Conservation (phyloP, 1,140 invertebrate genomes). For the Cataglyphis hispanica region DNA sequence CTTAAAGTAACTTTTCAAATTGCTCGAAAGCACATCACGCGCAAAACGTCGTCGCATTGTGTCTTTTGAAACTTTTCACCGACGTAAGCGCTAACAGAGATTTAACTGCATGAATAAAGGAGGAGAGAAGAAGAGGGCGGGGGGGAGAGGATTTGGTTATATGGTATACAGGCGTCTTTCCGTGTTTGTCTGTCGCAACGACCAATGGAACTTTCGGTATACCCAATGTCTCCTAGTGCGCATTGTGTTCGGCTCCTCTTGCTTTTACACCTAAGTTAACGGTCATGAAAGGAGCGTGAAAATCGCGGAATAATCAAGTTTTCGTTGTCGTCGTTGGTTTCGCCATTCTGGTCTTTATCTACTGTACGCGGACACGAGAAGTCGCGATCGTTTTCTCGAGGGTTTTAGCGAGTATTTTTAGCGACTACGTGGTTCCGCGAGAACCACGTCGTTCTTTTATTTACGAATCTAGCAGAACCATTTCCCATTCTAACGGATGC, state of each 20-base stretch:
- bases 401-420: background rate
- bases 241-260: slow-evolving; percentile 40
- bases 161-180: slow-evolving; percentile 37
- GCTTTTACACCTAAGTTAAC: slow-evolving; percentile 37
- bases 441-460: slow-evolving; percentile 31
- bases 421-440: background rate
- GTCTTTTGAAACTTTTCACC: slow-evolving; percentile 56
- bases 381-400: slow-evolving; percentile 19
- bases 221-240: slow-evolving; percentile 23
- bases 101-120: slow-evolving; percentile 40
- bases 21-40: background rate
- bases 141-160: background rate
- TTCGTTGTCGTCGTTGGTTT: background rate
- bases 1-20: background rate
- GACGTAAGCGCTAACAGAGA: slow-evolving; percentile 24
- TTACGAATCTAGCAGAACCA: slow-evolving; percentile 32
- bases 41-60: slow-evolving; percentile 42
- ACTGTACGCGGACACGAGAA: background rate
- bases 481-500: slow-evolving; percentile 32
- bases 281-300: slow-evolving; percentile 36
- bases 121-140: no score
- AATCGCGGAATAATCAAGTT: slow-evolving; percentile 67
- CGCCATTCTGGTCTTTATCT: background rate
- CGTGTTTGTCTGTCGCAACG: slow-evolving; percentile 10
- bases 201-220: slow-evolving; percentile 16